Base-by-base conservation (phyloP, 2,113 vertebrate genomes). In the Trogon melanurus region DNA sequence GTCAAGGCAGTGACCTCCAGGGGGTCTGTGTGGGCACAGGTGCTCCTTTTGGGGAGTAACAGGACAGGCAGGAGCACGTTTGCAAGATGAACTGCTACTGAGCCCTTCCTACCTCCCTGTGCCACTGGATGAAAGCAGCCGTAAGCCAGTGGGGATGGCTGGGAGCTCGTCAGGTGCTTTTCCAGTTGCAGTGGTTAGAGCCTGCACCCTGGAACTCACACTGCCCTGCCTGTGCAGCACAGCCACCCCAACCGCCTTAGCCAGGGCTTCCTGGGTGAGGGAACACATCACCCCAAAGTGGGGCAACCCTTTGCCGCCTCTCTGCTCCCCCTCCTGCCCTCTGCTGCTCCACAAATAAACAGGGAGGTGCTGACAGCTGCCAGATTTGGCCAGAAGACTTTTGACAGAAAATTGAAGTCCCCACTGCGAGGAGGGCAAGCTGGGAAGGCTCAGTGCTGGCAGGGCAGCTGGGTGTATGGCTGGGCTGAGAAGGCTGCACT, bases 311-410 rank as follows among this genome's bases (percentile, higher is more conserved):
- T 54, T 9, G 9, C 36, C 60, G 41, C 38, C 65, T 95, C 66
- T 81, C 36, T 10, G 5, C 60, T 89, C 57, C 57, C 61, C 17
- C 27, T 67, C 64, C 65, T 66, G 38, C 51, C 41, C 53, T 25
- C 60, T 97, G 38, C 62, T 82, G 79, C 93, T 96, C 87, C 61
- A 89, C 95, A 96, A 97, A 96, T 97, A 97, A 97, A 95, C 91
- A 95, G 60, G 47, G 70, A 91, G 45, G 95, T 97, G 97, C 69
- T 95, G 97, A 96, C 94, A 97, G 95, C 92, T 92, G 87, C 82
- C 75, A 71, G 79, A 53, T 74, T 95, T 94, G 65, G 72, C 83
- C 82, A 93, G 89, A 73, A 88, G 79, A 56, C n/a, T 93, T 95
- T 51, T 90, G 93, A 94, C 70, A 79, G 92, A 91, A 84, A 91